Percentiles rank a stretch among this genome's conserved stretches.
phyloP scores from a whole-genome alignment of 2,797 vertebrate species.

The Antrozous pallidus region DNA sequence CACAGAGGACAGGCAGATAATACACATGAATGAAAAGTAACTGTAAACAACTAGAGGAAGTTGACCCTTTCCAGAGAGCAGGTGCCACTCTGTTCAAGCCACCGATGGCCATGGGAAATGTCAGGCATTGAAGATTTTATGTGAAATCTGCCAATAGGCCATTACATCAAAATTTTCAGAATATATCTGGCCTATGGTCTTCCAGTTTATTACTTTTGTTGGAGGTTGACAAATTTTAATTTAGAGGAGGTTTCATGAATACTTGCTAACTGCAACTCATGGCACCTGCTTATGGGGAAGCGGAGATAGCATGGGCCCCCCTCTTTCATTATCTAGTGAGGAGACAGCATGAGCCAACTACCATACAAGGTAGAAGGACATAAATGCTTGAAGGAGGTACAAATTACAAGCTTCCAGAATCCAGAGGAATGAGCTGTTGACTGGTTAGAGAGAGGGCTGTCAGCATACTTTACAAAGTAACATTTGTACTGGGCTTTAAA shows the following conservation, averaged over 20 bases:
- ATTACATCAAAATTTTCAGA: background rate
- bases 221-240: background rate
- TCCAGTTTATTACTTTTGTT: background rate
- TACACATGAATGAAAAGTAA: background rate
- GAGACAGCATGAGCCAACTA: background rate
- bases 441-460: background rate
- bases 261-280: background rate
- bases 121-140: background rate
- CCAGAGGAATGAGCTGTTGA: background rate
- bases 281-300: background rate
- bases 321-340: background rate
- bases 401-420: background rate
- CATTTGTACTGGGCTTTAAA: background rate
- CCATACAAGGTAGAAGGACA: background rate
- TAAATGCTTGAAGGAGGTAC: background rate
- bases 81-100: background rate
- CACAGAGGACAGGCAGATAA: background rate
- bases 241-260: background rate
- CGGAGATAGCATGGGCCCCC: background rate
- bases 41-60: background rate
- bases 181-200: background rate
- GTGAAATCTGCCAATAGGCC: background rate
- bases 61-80: background rate
- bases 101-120: background rate
- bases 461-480: background rate